Conservation (phyloP, 2,888 invertebrate species). For the Crepidodera aurea region DNA sequence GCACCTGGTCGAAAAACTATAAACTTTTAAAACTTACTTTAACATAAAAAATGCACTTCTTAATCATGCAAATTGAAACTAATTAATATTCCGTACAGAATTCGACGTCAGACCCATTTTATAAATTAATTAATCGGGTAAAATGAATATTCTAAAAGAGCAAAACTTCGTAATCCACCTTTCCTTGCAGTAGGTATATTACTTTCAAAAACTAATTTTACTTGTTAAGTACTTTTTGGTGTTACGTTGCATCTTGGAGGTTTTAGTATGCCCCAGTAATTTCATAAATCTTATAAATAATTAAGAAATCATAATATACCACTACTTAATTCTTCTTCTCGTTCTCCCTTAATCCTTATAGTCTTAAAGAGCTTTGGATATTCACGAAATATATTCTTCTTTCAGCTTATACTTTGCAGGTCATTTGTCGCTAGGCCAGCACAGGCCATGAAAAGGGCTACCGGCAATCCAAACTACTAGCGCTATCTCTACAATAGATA, state of each 20-base stretch:
- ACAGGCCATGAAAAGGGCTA: too few species aligned
- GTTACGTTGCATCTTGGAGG: slow-evolving; percentile 7
- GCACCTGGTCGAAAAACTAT: too few species aligned
- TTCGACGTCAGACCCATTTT: slow-evolving; percentile 7
- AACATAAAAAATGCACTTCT: too few species aligned
- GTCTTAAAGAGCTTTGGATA: not conserved
- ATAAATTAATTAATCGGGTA: slow-evolving; percentile 32
- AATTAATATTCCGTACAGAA: not conserved
- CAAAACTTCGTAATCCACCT: slow-evolving; percentile 28
- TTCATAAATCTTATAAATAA: not conserved
- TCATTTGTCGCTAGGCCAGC: too few species aligned
- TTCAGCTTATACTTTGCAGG: too few species aligned
- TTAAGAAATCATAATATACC: not conserved
- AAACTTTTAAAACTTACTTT: too few species aligned
- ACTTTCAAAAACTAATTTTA: slow-evolving; percentile 35
- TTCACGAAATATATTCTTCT: too few species aligned
- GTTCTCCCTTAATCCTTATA: not conserved
- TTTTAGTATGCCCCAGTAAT: not conserved
- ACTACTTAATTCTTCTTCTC: not conserved
- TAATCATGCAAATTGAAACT: not conserved
- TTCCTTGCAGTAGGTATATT: slow-evolving; percentile 25
- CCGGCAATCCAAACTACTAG: too few species aligned
- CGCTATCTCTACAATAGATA: too few species aligned
- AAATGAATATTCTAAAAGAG: slow-evolving; percentile 29
- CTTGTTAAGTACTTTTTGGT: slow-evolving; percentile 27